These are phyloP conservation scores for Halcyon badia DNA, from an alignment of 2,797 vertebrate species.

Conservation along the genomic window DNA sequence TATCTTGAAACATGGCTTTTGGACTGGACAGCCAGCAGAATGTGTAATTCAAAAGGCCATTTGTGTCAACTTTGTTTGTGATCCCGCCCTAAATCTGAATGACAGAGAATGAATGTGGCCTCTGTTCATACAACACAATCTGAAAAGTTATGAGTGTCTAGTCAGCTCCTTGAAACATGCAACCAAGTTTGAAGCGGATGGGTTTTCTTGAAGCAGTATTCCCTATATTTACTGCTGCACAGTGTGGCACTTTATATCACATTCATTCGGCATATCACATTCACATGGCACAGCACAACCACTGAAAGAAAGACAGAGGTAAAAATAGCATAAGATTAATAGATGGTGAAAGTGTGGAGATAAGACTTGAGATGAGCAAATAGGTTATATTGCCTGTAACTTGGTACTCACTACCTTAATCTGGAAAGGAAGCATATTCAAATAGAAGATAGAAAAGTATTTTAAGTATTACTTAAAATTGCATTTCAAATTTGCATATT, in stretches of 20 bases:
- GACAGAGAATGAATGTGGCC: background rate
- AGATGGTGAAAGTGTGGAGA: background rate
- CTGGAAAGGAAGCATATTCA: background rate
- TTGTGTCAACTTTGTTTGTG: conserved; percentile 30
- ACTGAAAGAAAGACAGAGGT: background rate
- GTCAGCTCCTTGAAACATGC: background rate
- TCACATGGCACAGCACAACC: background rate
- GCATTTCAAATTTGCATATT: background rate
- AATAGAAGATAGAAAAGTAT: background rate
- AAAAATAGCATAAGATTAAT: background rate
- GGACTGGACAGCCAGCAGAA: background rate
- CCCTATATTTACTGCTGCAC: background rate
- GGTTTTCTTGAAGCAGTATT: background rate
- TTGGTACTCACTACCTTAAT: background rate
- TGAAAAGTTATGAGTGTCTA: background rate
- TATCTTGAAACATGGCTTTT: background rate
- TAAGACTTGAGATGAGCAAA: background rate
- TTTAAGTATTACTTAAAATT: background rate
- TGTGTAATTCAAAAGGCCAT: background rate
- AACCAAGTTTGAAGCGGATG: background rate
- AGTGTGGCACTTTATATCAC: background rate
- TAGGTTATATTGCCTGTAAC: background rate
- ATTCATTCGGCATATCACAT: background rate
- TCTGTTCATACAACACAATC: accelerated
- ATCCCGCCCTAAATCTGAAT: background rate